Evolutionary conservation across 92 coral and sea anemone genomes (phyloP).

Genomic region (Chrysogorgia sp.): DNA sequence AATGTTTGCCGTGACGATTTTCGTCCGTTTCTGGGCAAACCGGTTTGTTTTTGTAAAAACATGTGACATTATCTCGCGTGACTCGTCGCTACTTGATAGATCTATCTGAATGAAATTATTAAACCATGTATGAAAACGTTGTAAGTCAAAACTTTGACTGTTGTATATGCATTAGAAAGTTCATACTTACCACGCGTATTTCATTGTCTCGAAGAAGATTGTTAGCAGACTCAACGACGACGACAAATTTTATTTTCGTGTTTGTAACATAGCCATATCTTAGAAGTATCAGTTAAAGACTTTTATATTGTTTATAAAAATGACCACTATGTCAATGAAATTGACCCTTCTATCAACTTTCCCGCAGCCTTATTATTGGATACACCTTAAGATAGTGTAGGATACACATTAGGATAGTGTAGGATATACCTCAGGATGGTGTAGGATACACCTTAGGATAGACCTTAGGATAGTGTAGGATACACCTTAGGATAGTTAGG

Average conservation of each 20-base stretch:
- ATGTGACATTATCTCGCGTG: no score
- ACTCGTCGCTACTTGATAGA: no score
- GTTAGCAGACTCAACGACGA: conserved; percentile 97
- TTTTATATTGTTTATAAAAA: neutral
- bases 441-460: conserved; percentile 99
- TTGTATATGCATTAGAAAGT: neutral
- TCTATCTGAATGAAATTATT: no score
- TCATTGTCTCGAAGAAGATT: conserved; percentile 92
- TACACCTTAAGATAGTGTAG: conserved; percentile 48
- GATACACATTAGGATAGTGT: conserved; percentile 83
- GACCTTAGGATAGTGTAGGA: conserved; percentile 91
- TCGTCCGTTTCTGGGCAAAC: no score
- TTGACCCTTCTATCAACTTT: neutral
- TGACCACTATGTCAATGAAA: neutral
- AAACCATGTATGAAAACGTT: no score
- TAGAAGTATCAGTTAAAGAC: conserved; percentile 1
- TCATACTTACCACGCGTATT: conserved; percentile 85
- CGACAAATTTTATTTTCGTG: conserved; percentile 93
- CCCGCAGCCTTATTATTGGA: no score
- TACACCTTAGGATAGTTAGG: no score
- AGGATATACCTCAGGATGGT: conserved; percentile 85
- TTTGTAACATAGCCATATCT: conserved; percentile 99
- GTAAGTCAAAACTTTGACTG: neutral
- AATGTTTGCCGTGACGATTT: no score
- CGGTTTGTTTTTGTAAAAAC: no score